Evolutionary conservation across 2,113 vertebrate genomes (phyloP), one percentile per base, ranked within the genome.

Genomic region (Archocentrus centrarchus): DNA sequence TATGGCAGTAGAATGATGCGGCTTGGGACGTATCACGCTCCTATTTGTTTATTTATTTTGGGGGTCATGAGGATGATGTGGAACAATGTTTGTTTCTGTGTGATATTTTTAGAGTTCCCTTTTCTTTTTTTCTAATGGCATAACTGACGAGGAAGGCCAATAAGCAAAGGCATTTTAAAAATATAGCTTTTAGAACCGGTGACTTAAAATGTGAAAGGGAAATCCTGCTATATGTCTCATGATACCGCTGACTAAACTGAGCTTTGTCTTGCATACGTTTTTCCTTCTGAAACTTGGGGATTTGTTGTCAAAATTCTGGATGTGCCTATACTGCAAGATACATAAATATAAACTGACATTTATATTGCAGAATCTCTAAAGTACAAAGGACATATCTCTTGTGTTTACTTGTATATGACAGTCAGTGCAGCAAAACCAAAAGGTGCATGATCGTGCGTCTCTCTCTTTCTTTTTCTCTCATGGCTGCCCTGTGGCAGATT

Each of bases 401-500:
- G 24, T 32, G 47, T 73, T 73, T 73, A 32, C 47, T 73, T 32
- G 27, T 18, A 27, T 53, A 14, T 32, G 47, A 55, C 24, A 61
- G 27, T 76, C 53, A 53, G 13, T 17, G 24, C 73, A 75, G 20
- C 81, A 5, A 47, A 73, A 27, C 73, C 35, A n/a, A 41, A 27
- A 60, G 61, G 39, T 59, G 41, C 39, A 27, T 30, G n/a, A 62
- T 78, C 37, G 35, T 66, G 24, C 30, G 37, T 78, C 5, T 22
- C 6, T 15, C 30, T 3, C 24, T 4, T 6, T 11, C n/a, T 22
- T 2, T 4, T 4, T 75, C 35, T 15, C 39, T 44, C 18, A 1
- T 59, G 1, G 7, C 41, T 73, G 59, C 80, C 80, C 44, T 13
- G 3, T 83, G 70, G 66, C 77, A 64, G 47, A 85, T 61, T 88